These are phyloP conservation scores for Galeopsomyia nigrocyanea DNA, from an alignment of 2,888 invertebrate species.

Conservation along the genomic window DNA sequence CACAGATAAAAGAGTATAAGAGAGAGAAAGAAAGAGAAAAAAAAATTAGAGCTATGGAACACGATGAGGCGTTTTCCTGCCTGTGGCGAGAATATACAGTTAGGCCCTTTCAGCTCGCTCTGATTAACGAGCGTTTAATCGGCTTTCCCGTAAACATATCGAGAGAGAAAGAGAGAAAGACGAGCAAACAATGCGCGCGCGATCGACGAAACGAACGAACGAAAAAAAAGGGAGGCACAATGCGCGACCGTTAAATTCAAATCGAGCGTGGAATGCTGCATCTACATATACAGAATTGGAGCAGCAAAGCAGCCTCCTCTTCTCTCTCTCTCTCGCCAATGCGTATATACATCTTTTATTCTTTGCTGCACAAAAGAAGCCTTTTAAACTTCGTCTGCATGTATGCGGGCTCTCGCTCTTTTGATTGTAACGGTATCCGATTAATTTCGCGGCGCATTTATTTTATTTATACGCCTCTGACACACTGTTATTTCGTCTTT, in stretches of 20 bases:
- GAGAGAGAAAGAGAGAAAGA: too few relatives aligned
- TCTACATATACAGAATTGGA: slow-evolving; percentile 10
- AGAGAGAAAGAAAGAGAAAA: too few relatives aligned
- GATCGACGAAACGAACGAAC: not conserved
- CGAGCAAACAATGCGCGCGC: not conserved
- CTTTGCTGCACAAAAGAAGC: slow-evolving; percentile 1
- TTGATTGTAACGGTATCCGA: slow-evolving; percentile 25
- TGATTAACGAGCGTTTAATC: slow-evolving; percentile 38
- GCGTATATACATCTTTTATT: slow-evolving; percentile 19
- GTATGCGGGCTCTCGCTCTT: not conserved
- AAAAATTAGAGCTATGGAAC: too few relatives aligned
- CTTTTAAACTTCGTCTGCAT: not conserved
- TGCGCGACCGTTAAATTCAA: slow-evolving; percentile 37
- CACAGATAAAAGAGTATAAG: too few relatives aligned
- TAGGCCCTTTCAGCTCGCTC: slow-evolving; percentile 1
- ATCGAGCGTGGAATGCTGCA: slow-evolving; percentile 14
- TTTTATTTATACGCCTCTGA: too few relatives aligned
- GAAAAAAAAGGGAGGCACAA: slow-evolving; percentile 1
- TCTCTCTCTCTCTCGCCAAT: slow-evolving; percentile 25
- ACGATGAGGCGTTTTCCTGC: not conserved
- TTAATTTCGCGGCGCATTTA: slow-evolving; percentile 17
- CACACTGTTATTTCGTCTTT: too few relatives aligned
- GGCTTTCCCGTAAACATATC: not conserved
- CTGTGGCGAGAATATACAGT: not conserved
- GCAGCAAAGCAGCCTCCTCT: slow-evolving; percentile 9